Percentiles rank a stretch among this genome's conserved stretches.
Evolutionary conservation across 2,797 vertebrate genomes (phyloP).

Genomic region (Amphiprion clarkii): DNA sequence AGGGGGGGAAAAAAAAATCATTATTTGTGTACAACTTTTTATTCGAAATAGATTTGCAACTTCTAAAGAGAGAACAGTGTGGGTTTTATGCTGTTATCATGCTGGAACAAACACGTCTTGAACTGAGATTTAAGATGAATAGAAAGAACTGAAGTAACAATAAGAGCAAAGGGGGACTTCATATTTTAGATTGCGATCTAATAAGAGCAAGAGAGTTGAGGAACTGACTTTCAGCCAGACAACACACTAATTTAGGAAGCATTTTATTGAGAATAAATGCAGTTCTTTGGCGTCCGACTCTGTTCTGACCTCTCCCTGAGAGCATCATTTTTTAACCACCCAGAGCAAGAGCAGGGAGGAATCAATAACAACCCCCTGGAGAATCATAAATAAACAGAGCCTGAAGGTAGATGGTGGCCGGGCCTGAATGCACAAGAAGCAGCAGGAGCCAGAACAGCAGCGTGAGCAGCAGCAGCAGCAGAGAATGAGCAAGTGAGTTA

Average conservation of each 20-base stretch:
- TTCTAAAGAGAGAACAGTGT: background rate
- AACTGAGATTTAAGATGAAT: background rate
- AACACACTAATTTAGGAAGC: conserved; percentile 5
- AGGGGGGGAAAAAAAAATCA: background rate
- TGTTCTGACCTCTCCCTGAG: conserved; percentile 31
- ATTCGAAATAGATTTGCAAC: background rate
- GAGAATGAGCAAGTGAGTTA: conserved; percentile 33
- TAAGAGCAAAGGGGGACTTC: background rate
- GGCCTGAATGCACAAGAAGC: conserved; percentile 44
- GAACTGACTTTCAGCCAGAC: background rate
- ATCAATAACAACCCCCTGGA: conserved; percentile 55
- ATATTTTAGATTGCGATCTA: background rate
- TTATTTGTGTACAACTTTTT: background rate
- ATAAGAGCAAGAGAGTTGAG: background rate
- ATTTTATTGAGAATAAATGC: conserved; percentile 49
- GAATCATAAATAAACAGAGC: conserved; percentile 60
- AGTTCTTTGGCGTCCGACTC: conserved; percentile 21
- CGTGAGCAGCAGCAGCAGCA: background rate
- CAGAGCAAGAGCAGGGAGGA: conserved; percentile 35
- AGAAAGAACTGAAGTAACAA: background rate
- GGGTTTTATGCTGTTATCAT: background rate
- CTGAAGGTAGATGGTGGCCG: conserved; percentile 42
- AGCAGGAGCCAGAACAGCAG: conserved; percentile 35
- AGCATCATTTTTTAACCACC: conserved; percentile 47
- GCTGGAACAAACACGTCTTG: background rate